Percentiles rank a stretch among this genome's conserved stretches.
Evolutionary conservation across 2,113 vertebrate genomes (phyloP).

Genomic region (Seriola aureovittata): DNA sequence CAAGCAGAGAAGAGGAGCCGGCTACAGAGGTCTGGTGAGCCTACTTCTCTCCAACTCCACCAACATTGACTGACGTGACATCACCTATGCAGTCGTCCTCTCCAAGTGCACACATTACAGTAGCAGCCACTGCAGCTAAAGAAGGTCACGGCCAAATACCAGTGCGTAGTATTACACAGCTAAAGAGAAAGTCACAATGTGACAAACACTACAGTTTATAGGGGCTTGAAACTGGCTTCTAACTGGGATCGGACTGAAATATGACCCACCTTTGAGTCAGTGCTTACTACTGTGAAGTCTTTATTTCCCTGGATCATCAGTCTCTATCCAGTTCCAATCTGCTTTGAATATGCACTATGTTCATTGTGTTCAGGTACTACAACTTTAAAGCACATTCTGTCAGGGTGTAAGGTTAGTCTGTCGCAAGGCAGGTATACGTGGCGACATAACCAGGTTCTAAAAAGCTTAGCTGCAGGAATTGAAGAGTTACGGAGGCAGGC

Average conservation of each 20-base stretch:
- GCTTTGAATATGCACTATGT: too few species aligned
- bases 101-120: background rate
- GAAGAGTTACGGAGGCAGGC: too few species aligned
- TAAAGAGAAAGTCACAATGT: background rate
- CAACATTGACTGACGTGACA: background rate
- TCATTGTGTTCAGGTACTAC: too few species aligned
- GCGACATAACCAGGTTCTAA: too few species aligned
- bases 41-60: too few species aligned
- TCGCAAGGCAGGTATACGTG: too few species aligned
- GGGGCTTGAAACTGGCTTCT: background rate
- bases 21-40: background rate
- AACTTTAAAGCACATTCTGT: too few species aligned
- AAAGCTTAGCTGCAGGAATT: too few species aligned
- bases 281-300: background rate
- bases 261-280: background rate
- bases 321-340: background rate
- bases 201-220: background rate
- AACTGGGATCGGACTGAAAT: too few species aligned
- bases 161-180: background rate
- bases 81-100: background rate
- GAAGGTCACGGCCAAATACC: background rate
- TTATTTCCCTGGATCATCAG: background rate
- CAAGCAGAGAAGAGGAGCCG: background rate
- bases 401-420: too few species aligned
- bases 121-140: background rate